Percentiles rank a stretch among this genome's conserved stretches.
Evolutionary conservation across 2,113 vertebrate genomes (phyloP).

Genomic region (Balaeniceps rex): DNA sequence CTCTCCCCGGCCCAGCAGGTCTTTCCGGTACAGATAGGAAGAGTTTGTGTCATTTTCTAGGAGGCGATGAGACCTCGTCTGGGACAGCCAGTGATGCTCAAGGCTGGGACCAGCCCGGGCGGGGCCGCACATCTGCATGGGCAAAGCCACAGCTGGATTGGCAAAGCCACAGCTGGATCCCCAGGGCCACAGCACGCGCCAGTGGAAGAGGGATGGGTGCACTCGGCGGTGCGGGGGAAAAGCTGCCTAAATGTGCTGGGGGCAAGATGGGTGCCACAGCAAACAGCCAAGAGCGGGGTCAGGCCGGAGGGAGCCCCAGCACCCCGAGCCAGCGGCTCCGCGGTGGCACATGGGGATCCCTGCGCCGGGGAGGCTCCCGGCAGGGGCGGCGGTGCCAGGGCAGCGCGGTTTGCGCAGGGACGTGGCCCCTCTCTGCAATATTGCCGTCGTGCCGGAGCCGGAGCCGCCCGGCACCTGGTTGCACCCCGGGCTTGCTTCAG

Average conservation of each 20-base stretch:
- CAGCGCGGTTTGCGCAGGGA: fast-evolving
- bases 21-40: slow-evolving; percentile 46
- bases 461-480: not conserved
- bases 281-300: fast-evolving
- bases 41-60: slow-evolving; percentile 45
- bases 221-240: fast-evolving
- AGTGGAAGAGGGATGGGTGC: not conserved
- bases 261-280: fast-evolving
- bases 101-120: not conserved
- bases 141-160: not conserved
- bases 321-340: fast-evolving
- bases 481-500: not conserved
- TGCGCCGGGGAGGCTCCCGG: fast-evolving
- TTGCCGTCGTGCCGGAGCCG: fast-evolving
- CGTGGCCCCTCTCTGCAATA: not conserved
- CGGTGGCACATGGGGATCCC: fast-evolving
- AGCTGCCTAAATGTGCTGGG: not conserved
- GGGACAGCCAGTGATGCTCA: not conserved
- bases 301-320: not conserved
- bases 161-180: not conserved
- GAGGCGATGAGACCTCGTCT: slow-evolving; percentile 7
- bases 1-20: slow-evolving; percentile 29
- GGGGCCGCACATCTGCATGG: not conserved
- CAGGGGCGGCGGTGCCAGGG: not conserved
- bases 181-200: not conserved